A percentile compares a stretch with the other conserved stretches of the same genome.
These are phyloP conservation scores for Bombycilla garrulus DNA, from an alignment of 2,113 vertebrate species.

Conservation along the genomic window DNA sequence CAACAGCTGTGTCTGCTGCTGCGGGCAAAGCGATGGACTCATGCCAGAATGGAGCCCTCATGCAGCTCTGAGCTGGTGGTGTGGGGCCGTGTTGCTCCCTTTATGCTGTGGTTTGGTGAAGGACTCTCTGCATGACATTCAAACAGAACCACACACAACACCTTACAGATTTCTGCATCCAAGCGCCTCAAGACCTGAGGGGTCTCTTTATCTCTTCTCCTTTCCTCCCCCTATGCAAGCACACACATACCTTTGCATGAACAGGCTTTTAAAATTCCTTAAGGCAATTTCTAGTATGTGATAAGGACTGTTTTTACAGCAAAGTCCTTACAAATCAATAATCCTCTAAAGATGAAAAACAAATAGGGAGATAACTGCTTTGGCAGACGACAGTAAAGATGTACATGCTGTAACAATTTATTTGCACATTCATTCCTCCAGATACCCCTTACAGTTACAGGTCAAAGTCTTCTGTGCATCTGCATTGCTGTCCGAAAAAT, in stretches of 20 bases:
- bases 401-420: neutral
- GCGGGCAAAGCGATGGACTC: neutral
- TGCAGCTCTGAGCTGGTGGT: neutral
- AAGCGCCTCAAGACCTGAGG: neutral
- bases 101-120: fast-evolving
- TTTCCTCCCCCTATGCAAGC: neutral
- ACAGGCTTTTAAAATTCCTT: constrained; percentile 16
- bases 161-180: neutral
- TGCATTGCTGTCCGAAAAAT: neutral
- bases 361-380: neutral
- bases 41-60: neutral
- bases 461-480: neutral
- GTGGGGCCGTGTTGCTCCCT: fast-evolving
- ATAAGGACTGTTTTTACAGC: neutral
- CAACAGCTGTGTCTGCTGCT: neutral
- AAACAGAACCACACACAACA: neutral
- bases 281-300: neutral
- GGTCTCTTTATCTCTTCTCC: neutral
- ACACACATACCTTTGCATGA: neutral
- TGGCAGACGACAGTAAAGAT: neutral
- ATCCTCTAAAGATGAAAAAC: neutral
- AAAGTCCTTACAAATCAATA: neutral
- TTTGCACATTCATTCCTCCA: constrained; percentile 9
- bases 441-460: neutral
- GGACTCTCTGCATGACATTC: neutral